phyloP scores from a whole-genome alignment of 1,140 invertebrate genomes.

The Heterodera carotae region DNA sequence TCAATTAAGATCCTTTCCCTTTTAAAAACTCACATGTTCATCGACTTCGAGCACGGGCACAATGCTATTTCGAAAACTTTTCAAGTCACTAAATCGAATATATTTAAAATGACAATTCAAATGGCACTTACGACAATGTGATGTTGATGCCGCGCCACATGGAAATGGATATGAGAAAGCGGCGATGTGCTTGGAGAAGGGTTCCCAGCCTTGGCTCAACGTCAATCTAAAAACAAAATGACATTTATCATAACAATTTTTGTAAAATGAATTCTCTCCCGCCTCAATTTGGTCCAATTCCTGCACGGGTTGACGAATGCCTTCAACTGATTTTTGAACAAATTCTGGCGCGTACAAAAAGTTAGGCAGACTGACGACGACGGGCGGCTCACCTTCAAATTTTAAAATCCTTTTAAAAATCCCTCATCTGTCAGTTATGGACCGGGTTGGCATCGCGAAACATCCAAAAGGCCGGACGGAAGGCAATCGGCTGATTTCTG shows the following conservation, averaged over 20 bases:
- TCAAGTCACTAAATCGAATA: constrained; percentile 39
- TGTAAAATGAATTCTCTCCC: constrained; percentile 40
- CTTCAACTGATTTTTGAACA: constrained; percentile 48
- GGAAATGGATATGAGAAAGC: constrained; percentile 54
- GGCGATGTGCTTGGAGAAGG: constrained; percentile 43
- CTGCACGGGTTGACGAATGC: constrained; percentile 37
- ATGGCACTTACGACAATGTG: constrained; percentile 40
- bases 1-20: background rate
- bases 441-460: constrained; percentile 55
- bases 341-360: constrained; percentile 56
- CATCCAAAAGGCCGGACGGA: constrained; percentile 52
- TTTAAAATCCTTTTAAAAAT: too few species aligned
- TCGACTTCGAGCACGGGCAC: constrained; percentile 50
- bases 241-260: background rate
- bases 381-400: constrained; percentile 56
- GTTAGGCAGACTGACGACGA: constrained; percentile 63
- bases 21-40: constrained; percentile 27
- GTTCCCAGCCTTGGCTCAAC: constrained; percentile 48
- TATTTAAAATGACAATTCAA: constrained; percentile 12
- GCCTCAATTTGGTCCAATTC: constrained; percentile 63
- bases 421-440: too few species aligned
- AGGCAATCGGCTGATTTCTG: constrained; percentile 38
- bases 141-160: constrained; percentile 47
- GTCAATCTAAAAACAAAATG: constrained; percentile 38
- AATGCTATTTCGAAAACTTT: constrained; percentile 44